Conservation (phyloP, 2,797 vertebrate genomes). For the Acanthornis magna region DNA sequence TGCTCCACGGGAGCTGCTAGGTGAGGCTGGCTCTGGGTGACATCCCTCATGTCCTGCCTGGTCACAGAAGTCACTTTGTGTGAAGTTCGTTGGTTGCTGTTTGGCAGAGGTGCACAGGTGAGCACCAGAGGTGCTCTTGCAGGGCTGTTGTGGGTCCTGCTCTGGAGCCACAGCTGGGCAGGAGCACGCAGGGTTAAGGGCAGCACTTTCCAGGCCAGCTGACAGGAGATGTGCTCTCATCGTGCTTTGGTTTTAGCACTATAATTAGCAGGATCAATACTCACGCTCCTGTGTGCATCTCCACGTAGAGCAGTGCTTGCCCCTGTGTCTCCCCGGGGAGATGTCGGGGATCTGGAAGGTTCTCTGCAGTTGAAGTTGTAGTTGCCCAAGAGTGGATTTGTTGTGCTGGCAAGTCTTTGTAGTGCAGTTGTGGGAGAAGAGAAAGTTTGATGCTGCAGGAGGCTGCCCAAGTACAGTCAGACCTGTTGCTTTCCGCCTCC, state of each 20-base stretch:
- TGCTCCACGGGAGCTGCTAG: not conserved
- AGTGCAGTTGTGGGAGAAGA: not conserved
- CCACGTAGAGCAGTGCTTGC: not conserved
- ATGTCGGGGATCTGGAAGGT: not conserved
- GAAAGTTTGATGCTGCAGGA: rapidly evolving
- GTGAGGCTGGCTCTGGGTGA: not conserved
- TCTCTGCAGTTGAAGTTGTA: not conserved
- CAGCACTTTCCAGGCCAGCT: not conserved
- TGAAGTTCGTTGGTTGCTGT: rapidly evolving
- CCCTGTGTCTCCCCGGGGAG: not conserved
- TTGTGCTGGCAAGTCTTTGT: not conserved
- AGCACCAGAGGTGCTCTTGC: not conserved
- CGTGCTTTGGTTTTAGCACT: slow-evolving; percentile 5
- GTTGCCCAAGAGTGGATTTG: not conserved
- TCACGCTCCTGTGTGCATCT: not conserved
- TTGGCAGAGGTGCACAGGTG: not conserved
- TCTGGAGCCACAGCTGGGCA: not conserved
- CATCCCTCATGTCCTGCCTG: rapidly evolving
- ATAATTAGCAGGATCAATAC: slow-evolving; percentile 35
- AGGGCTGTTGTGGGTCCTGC: rapidly evolving
- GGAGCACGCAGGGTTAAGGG: not conserved
- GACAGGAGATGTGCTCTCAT: not conserved
- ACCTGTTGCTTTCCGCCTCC: too few relatives aligned
- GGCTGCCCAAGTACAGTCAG: not conserved
- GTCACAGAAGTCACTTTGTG: rapidly evolving